These are phyloP conservation scores for Dasysyrphus tricinctus DNA, from an alignment of 2,888 invertebrate genomes.

Conservation along the genomic window DNA sequence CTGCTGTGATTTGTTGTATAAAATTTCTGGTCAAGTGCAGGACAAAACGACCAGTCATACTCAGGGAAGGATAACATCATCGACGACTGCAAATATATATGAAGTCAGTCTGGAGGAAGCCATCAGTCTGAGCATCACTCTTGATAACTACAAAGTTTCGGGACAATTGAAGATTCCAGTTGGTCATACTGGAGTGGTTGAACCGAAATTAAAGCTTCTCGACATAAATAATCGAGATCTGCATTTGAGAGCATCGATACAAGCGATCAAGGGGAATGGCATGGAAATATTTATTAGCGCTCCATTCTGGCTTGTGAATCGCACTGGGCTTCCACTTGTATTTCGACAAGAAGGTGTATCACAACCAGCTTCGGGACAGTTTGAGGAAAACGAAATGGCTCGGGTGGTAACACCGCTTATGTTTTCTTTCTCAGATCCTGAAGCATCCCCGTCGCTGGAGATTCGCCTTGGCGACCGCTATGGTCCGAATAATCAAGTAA, in stretches of 20 bases:
- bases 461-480: constrained; percentile 90
- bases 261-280: constrained; percentile 86
- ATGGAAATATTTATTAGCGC: constrained; percentile 90
- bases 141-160: constrained; percentile 93
- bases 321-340: constrained; percentile 97
- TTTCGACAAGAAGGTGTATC: constrained; percentile 95
- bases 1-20: constrained; percentile 91
- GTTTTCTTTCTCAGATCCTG: constrained; percentile 96
- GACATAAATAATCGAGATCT: constrained; percentile 90
- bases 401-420: constrained; percentile 95
- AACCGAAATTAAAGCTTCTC: constrained; percentile 88
- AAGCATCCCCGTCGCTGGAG: constrained; percentile 90
- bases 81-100: constrained; percentile 84
- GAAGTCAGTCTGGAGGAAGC: constrained; percentile 85
- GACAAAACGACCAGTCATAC: constrained; percentile 72
- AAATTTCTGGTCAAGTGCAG: constrained; percentile 82
- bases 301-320: constrained; percentile 98
- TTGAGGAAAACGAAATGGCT: constrained; percentile 96
- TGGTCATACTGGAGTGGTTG: constrained; percentile 85
- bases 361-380: constrained; percentile 93
- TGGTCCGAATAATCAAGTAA: constrained; percentile 85
- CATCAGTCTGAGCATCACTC: constrained; percentile 89
- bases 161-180: constrained; percentile 86
- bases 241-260: constrained; percentile 89
- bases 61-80: constrained; percentile 84